phyloP scores from a whole-genome alignment of 2,888 invertebrate species.

The Sisyra nigra region DNA sequence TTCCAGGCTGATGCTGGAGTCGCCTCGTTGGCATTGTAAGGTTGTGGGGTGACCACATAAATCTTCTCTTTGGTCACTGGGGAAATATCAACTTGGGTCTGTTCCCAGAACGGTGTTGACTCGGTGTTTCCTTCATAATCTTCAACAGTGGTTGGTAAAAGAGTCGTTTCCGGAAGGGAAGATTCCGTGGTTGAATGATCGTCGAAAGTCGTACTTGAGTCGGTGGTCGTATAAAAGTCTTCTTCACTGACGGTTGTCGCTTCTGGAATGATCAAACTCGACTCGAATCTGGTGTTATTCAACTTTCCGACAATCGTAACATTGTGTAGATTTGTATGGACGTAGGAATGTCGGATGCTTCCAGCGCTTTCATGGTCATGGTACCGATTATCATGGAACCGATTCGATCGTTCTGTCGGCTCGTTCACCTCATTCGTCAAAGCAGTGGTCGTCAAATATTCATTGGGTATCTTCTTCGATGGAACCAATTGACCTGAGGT shows the following conservation, averaged over 20 bases:
- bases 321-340: constrained; percentile 13
- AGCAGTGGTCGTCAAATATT: constrained; percentile 40
- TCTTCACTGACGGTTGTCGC: constrained; percentile 8
- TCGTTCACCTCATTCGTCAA: constrained; percentile 4
- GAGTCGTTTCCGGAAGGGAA: constrained; percentile 14
- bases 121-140: constrained; percentile 29
- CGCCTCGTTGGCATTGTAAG: constrained; percentile 28
- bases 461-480: constrained; percentile 62
- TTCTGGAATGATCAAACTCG: constrained; percentile 19
- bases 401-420: constrained; percentile 10
- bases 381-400: constrained; percentile 25
- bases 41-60: constrained; percentile 67
- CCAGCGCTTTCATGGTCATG: constrained; percentile 34
- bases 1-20: constrained; percentile 19
- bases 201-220: neutral
- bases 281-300: constrained; percentile 21
- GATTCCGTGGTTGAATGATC: constrained; percentile 4
- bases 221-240: neutral
- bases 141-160: constrained; percentile 20
- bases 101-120: constrained; percentile 41
- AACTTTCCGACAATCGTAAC: constrained; percentile 16
- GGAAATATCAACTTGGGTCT: constrained; percentile 52
- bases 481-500: constrained; percentile 38
- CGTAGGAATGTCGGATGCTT: constrained; percentile 28
- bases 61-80: constrained; percentile 66